Percentiles rank a stretch among this genome's conserved stretches.
These are phyloP conservation scores for Lomographa bimaculata DNA, from an alignment of 2,888 invertebrate species.

Conservation along the genomic window DNA sequence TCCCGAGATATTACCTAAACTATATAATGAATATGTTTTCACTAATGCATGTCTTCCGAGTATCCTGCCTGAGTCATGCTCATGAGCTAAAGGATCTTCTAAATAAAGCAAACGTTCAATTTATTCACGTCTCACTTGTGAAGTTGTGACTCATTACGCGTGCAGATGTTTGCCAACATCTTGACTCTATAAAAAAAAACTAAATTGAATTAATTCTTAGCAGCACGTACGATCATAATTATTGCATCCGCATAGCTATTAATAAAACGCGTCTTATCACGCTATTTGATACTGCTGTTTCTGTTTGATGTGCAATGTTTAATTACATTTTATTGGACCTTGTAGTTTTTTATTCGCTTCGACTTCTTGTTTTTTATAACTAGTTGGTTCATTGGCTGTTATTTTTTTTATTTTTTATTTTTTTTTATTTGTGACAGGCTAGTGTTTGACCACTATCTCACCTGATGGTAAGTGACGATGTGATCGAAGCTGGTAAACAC, in stretches of 20 bases:
- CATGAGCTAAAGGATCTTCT: conserved; percentile 14
- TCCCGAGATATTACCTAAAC: too few species aligned
- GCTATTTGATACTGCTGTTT: conserved; percentile 18
- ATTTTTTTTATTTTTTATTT: too few species aligned
- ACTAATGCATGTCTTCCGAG: conserved; percentile 10
- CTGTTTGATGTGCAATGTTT: conserved; percentile 10
- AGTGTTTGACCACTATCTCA: too few species aligned
- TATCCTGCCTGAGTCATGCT: conserved; percentile 14
- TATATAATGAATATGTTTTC: too few species aligned
- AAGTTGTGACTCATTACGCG: conserved; percentile 21
- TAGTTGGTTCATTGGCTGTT: neutral
- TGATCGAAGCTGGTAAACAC: too few species aligned
- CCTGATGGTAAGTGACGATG: too few species aligned
- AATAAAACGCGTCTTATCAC: conserved; percentile 23
- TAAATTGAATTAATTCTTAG: conserved; percentile 24
- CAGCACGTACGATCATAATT: conserved; percentile 24
- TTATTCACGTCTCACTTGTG: conserved; percentile 11
- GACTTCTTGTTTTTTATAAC: neutral
- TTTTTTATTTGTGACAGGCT: too few species aligned
- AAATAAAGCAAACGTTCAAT: conserved; percentile 22
- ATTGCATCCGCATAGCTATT: conserved; percentile 28
- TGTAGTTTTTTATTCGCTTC: conserved; percentile 1
- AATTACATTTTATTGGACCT: conserved; percentile 1
- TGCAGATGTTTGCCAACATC: conserved; percentile 30
- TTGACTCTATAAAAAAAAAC: conserved; percentile 21